Evolutionary conservation across 2,113 vertebrate species (phyloP).

Genomic region (Dromaius novaehollandiae): DNA sequence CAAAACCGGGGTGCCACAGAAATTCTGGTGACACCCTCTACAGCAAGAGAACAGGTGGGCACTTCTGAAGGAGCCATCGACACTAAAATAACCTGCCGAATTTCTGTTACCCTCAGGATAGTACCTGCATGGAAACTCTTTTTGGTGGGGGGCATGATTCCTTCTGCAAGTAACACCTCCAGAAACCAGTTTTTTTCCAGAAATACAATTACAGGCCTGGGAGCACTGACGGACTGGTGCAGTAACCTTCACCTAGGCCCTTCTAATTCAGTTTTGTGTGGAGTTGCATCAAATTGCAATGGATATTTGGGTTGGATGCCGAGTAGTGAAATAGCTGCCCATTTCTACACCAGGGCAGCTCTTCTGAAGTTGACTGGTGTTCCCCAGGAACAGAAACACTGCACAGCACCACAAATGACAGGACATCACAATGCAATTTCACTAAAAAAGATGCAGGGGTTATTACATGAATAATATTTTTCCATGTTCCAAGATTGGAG

Average conservation of each 20-base stretch:
- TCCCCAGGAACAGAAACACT: slow-evolving; percentile 35
- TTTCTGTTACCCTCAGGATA: neutral
- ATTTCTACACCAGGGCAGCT: slow-evolving; percentile 30
- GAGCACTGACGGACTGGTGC: neutral
- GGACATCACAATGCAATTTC: slow-evolving; percentile 10
- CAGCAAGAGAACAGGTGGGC: neutral
- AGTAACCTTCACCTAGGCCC: slow-evolving; percentile 4
- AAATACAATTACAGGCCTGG: neutral
- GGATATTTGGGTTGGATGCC: neutral
- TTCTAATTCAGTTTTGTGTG: neutral
- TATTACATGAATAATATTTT: slow-evolving; percentile 6
- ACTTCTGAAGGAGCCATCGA: neutral
- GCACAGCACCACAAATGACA: slow-evolving; percentile 4
- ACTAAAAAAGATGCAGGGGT: neutral
- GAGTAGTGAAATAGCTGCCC: slow-evolving; percentile 15
- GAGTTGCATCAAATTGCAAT: neutral
- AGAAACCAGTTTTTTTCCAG: slow-evolving; percentile 9
- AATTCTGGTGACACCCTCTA: neutral
- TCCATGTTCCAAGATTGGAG: neutral
- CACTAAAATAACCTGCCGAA: neutral
- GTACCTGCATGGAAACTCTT: neutral
- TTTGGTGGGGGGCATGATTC: neutral
- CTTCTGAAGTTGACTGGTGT: slow-evolving; percentile 42
- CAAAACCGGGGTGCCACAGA: neutral
- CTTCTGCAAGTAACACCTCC: neutral